A percentile compares a stretch with the other conserved stretches of the same genome.
Evolutionary conservation across 2,888 invertebrate species (phyloP).

Genomic region (Terebella lapidaria): DNA sequence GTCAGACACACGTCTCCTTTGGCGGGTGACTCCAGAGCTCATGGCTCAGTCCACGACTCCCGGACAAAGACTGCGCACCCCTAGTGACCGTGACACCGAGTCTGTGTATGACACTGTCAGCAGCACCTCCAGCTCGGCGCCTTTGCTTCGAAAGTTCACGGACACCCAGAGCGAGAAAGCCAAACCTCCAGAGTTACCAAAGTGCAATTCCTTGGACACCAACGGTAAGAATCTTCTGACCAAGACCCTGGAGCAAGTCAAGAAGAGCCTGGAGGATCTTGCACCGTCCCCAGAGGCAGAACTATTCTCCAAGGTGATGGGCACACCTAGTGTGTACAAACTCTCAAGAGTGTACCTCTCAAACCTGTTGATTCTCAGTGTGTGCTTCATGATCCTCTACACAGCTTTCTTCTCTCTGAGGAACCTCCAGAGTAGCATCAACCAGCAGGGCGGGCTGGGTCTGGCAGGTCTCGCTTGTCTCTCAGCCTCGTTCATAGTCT

Average conservation of each 20-base stretch:
- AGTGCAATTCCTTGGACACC: neutral
- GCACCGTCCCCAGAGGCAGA: constrained; percentile 2
- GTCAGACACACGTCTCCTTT: no score
- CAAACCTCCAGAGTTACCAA: no score
- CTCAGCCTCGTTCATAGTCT: constrained; percentile 36
- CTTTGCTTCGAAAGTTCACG: neutral
- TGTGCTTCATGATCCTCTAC: constrained; percentile 34
- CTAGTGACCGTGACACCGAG: constrained; percentile 1
- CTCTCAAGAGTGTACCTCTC: constrained; percentile 29
- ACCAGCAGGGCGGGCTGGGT: constrained; percentile 41
- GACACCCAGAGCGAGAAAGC: no score
- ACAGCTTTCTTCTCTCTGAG: constrained; percentile 39
- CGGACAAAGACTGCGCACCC: neutral
- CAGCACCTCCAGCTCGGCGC: constrained; percentile 1
- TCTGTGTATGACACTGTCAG: constrained; percentile 2
- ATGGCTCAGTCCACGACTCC: no score
- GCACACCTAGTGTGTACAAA: constrained; percentile 7
- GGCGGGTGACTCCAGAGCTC: no score
- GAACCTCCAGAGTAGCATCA: constrained; percentile 47
- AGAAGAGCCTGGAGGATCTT: constrained; percentile 16
- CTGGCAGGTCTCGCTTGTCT: constrained; percentile 35
- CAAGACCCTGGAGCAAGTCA: constrained; percentile 20
- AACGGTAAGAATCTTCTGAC: constrained; percentile 10
- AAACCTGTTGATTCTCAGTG: constrained; percentile 37
- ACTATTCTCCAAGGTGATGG: constrained; percentile 1